Evolutionary conservation across 1,140 invertebrate species (phyloP).

Genomic region (Neodiprion lecontei): DNA sequence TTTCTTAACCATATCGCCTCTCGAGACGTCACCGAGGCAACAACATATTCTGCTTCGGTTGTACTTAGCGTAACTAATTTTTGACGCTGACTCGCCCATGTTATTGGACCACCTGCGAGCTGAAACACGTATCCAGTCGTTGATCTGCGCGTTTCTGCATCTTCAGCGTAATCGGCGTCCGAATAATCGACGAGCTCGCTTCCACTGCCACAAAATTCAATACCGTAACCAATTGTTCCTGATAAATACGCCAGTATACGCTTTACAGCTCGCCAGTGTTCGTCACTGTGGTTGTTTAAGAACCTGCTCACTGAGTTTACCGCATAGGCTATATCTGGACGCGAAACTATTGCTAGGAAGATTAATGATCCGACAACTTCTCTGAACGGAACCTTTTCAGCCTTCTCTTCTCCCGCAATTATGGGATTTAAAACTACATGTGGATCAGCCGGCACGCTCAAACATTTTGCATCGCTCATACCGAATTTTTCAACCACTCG

Average conservation of each 20-base stretch:
- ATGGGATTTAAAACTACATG: too few relatives aligned
- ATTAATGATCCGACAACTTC: slow-evolving; percentile 47
- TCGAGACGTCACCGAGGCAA: too few relatives aligned
- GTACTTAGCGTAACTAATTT: slow-evolving; percentile 23
- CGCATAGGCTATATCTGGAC: slow-evolving; percentile 52
- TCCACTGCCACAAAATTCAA: background rate
- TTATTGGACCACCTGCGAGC: slow-evolving; percentile 18
- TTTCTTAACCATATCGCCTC: too few relatives aligned
- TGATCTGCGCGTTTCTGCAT: slow-evolving; percentile 21
- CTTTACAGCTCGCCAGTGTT: too few relatives aligned
- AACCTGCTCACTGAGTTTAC: slow-evolving; percentile 27
- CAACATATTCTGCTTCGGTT: too few relatives aligned
- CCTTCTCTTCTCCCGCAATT: too few relatives aligned
- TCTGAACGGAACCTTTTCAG: slow-evolving; percentile 34
- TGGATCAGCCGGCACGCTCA: too few relatives aligned
- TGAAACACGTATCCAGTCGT: slow-evolving; percentile 15
- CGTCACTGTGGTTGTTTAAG: too few relatives aligned
- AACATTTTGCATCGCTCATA: too few relatives aligned
- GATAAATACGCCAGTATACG: too few relatives aligned
- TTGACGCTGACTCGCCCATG: slow-evolving; percentile 24
- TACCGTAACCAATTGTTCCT: too few relatives aligned
- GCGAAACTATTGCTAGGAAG: slow-evolving; percentile 40
- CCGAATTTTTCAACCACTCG: too few relatives aligned
- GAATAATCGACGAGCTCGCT: background rate
- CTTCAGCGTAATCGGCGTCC: slow-evolving; percentile 21